Evolutionary conservation across 2,113 vertebrate species (phyloP), one percentile per base, ranked within the genome.

Genomic region (Saguinus midas): DNA sequence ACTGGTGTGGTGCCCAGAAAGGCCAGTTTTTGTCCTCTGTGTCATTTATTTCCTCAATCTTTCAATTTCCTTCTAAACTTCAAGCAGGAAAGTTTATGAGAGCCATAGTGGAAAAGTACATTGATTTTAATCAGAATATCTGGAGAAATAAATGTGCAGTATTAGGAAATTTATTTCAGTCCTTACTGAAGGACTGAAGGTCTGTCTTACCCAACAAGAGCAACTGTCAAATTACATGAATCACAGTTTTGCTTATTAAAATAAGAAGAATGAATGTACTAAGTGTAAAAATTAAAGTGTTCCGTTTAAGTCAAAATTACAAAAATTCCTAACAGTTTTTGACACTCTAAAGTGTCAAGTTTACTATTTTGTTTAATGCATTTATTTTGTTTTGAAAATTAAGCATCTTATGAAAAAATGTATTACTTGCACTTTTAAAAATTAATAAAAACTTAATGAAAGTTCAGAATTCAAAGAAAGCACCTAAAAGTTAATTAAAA

Each of bases 1-100:
- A 73, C 3, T 27, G 18, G 1, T 48, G 48, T 66, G 48, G 12
- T 5, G 5, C 1, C 17, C n/a, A 25, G 27, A n/a, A 89, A 79
- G 55, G 0, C 32, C 50, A 45, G 66, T 1, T 14, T 83, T 91
- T 32, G 1, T 5, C 14, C 52, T 72, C 55, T 0, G 0, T 45
- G 35, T 50, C 13, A 50, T 21, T 80, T 75, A 75, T 68, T 79
- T 94, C 9, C 21, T 76, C 16, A 72, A 82, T 3, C 3, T 13
- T 8, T 29, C 32, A 29, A 80, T 48, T 85, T 64, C 25, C 13
- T 64, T 50, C 21, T 50, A 78, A 93, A 64, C 4, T 4, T 8
- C 11, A n/a, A 45, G 61, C 12, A 64, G 61, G 27, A 64, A 14
- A 64, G 27, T 64, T 64, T 72, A 40, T 61, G 48, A 87, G 50